Conservation (phyloP, 2,888 invertebrate genomes). For the Lithophane socia region DNA sequence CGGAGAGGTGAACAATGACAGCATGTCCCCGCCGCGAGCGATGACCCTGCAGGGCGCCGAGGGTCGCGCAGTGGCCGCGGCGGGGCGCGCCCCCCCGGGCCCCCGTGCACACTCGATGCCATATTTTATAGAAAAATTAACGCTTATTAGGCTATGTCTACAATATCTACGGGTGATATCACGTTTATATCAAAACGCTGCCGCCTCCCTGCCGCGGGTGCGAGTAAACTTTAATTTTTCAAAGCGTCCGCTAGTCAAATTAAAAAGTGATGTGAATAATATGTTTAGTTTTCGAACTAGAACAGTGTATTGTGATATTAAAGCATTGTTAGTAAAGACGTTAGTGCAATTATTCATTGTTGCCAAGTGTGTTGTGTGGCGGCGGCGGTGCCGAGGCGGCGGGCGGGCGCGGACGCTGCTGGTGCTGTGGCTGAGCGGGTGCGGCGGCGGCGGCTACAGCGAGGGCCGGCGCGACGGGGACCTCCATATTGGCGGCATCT, state of each 20-base stretch:
- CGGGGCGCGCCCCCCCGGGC: conserved; percentile 77
- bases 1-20: conserved; percentile 86
- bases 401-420: conserved; percentile 75
- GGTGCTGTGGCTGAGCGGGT: conserved; percentile 80
- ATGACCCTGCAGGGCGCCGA: conserved; percentile 83
- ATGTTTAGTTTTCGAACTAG: conserved; percentile 86
- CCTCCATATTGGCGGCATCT: conserved; percentile 99
- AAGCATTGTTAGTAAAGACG: conserved; percentile 86
- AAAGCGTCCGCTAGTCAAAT: conserved; percentile 89
- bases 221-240: conserved; percentile 86
- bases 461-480: conserved; percentile 92
- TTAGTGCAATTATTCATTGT: conserved; percentile 89
- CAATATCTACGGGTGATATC: conserved; percentile 83
- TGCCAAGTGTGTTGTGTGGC: conserved; percentile 84
- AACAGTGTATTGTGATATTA: conserved; percentile 83
- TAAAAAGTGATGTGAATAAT: conserved; percentile 83
- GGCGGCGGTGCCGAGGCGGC: conserved; percentile 69
- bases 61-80: conserved; percentile 79
- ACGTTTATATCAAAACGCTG: conserved; percentile 77
- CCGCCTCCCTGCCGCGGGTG: conserved; percentile 77
- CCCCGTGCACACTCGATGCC: conserved; percentile 76
- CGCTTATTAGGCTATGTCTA: conserved; percentile 89
- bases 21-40: conserved; percentile 88
- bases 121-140: conserved; percentile 82
- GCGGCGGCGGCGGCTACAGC: conserved; percentile 75